A percentile compares a stretch with the other conserved stretches of the same genome.
phyloP scores from a whole-genome alignment of 2,113 vertebrate genomes.

The Psilopogon haemacephalus region DNA sequence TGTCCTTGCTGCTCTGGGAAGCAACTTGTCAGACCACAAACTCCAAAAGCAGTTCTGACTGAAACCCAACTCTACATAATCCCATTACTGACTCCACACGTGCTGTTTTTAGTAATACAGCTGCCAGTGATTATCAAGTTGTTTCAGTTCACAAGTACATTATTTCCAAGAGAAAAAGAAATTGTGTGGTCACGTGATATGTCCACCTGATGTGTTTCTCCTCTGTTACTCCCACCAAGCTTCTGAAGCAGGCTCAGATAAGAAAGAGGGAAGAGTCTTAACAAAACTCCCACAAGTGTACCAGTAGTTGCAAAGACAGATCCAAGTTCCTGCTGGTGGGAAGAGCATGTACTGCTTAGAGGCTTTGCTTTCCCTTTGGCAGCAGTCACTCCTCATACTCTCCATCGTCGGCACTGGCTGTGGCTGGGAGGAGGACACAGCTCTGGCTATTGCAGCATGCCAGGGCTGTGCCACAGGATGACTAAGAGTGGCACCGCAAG shows the following conservation, averaged over 20 bases:
- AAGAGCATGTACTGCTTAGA: not conserved
- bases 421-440: not conserved
- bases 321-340: not conserved
- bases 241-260: not conserved
- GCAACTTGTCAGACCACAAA: not conserved
- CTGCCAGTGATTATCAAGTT: not conserved
- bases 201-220: not conserved
- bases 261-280: not conserved
- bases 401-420: not conserved
- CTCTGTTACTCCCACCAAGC: not conserved
- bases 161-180: not conserved
- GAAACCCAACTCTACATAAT: not conserved
- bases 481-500: not conserved
- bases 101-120: not conserved
- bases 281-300: not conserved
- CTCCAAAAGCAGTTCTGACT: not conserved
- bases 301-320: not conserved
- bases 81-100: accelerated
- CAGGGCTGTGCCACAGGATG: not conserved
- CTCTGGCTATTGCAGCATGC: accelerated
- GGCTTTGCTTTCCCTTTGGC: not conserved
- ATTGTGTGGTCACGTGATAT: not conserved
- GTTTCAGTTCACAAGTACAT: not conserved
- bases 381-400: accelerated
- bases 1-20: not conserved